phyloP scores from a whole-genome alignment of 2,888 invertebrate genomes.

The Byasa hedistus region DNA sequence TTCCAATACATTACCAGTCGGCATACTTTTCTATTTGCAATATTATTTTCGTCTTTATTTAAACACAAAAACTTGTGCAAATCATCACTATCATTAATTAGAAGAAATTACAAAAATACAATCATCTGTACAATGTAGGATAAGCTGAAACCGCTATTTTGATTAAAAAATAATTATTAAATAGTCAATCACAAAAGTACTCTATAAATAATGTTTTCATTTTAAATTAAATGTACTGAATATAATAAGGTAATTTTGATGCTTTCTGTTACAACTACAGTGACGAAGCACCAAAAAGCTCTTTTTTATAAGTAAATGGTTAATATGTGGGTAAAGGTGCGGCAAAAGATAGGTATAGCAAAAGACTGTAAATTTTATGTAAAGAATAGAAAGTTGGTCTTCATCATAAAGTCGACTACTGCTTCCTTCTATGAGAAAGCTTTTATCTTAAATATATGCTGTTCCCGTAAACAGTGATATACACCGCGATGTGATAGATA shows the following conservation, averaged over 20 bases:
- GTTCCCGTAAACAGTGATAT: constrained; percentile 50
- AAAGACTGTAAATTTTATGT: not conserved
- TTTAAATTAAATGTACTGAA: no score
- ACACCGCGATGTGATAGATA: constrained; percentile 48
- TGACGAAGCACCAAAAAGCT: no score
- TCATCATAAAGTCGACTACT: constrained; percentile 1
- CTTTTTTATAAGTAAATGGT: not conserved
- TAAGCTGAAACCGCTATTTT: no score
- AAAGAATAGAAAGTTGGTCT: not conserved
- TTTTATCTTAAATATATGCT: constrained; percentile 50
- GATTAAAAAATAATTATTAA: no score
- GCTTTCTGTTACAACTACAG: no score
- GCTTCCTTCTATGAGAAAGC: constrained; percentile 52
- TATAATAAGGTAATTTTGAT: no score
- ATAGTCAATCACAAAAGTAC: no score
- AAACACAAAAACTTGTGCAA: constrained; percentile 4
- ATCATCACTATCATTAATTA: not conserved
- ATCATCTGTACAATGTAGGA: not conserved
- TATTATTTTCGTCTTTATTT: constrained; percentile 17
- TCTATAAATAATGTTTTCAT: no score
- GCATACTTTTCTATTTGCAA: constrained; percentile 23
- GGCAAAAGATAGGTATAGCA: no score
- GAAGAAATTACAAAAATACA: not conserved
- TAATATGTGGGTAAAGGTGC: not conserved
- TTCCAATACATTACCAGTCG: constrained; percentile 27